phyloP scores from a whole-genome alignment of 2,113 vertebrate species.

The Promerops cafer region DNA sequence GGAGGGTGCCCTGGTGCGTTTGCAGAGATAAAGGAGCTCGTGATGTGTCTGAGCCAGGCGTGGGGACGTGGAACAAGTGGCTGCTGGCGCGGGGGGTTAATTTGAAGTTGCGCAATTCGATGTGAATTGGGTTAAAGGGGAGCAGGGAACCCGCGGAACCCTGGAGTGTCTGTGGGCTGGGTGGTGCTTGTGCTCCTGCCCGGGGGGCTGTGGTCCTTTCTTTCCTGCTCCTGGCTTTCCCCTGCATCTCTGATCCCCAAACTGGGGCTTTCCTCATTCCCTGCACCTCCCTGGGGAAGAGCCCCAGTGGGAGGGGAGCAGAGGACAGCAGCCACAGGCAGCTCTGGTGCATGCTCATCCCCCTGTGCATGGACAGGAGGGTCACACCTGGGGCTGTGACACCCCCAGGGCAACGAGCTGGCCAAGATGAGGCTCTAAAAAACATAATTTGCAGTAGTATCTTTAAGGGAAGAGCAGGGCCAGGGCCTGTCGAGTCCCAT shows the following conservation, averaged over 20 bases:
- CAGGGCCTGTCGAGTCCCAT: too few relatives aligned
- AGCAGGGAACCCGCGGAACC: background rate
- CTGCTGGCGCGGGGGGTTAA: background rate
- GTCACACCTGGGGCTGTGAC: background rate
- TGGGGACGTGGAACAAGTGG: accelerated
- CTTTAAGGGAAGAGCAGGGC: background rate
- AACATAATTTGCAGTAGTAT: background rate
- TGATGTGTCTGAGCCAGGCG: too few relatives aligned
- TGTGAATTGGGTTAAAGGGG: background rate
- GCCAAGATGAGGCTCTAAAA: background rate
- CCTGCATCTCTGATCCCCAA: accelerated
- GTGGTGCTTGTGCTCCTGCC: background rate
- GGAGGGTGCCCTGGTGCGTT: background rate
- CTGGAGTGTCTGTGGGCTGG: background rate
- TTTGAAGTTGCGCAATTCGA: background rate
- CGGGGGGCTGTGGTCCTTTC: accelerated
- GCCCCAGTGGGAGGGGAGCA: background rate
- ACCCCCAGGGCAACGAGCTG: background rate
- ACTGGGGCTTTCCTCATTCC: background rate
- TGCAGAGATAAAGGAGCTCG: background rate
- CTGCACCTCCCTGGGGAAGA: background rate
- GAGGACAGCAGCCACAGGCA: background rate
- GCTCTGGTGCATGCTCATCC: accelerated
- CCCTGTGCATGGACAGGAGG: background rate
- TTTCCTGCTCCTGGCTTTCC: background rate